Evolutionary conservation across 2,113 vertebrate genomes (phyloP).

Genomic region (Silurus meridionalis): DNA sequence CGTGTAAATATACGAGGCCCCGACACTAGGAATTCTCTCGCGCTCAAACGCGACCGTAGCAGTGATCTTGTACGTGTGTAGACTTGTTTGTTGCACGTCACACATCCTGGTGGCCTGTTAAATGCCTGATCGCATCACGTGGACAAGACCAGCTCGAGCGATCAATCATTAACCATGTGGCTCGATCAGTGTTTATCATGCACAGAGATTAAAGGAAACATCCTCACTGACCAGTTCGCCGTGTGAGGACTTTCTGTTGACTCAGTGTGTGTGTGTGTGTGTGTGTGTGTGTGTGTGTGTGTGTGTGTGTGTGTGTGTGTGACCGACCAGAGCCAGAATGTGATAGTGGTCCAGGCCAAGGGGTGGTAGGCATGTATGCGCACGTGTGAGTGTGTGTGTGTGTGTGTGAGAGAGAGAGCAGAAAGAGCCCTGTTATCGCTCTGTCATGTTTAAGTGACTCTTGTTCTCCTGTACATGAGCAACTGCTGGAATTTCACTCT

Average conservation of each 20-base stretch:
- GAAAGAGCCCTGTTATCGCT: conserved; percentile 5
- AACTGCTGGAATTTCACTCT: neutral
- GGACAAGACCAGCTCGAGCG: neutral
- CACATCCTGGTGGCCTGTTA: neutral
- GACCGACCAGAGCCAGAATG: neutral
- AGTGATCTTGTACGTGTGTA: neutral
- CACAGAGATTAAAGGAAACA: neutral
- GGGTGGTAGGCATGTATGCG: neutral
- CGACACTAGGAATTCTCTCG: neutral
- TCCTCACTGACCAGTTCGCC: neutral
- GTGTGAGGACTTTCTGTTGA: neutral
- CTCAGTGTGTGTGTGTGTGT: neutral
- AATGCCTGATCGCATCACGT: neutral
- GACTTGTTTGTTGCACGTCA: neutral
- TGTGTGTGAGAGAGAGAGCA: neutral
- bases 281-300: too few species aligned
- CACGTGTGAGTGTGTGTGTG: neutral
- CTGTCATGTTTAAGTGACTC: conserved; percentile 34
- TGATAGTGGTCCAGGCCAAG: neutral
- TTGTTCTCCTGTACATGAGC: conserved; percentile 26
- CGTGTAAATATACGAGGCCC: neutral
- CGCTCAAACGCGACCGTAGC: neutral
- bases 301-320: too few species aligned
- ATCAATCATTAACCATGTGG: conserved; percentile 26
- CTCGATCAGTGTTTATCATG: neutral